Evolutionary conservation across 1,140 invertebrate genomes (phyloP).

Genomic region (Matsumurasca onukii): DNA sequence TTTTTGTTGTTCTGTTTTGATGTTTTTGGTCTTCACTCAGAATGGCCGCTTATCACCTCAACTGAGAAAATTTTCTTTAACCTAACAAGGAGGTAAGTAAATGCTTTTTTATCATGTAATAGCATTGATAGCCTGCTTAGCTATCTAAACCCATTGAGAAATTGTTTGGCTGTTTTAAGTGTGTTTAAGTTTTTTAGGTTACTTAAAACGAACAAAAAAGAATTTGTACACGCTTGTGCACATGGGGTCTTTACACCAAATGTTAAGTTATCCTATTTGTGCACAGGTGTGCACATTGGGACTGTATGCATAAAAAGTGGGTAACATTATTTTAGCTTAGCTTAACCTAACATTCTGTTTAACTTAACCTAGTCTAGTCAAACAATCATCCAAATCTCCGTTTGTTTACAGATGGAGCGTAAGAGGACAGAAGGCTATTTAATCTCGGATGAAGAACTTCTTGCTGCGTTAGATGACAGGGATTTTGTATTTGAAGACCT

Average conservation of each 20-base stretch:
- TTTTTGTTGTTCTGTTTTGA: conserved; percentile 3
- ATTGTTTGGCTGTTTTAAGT: background rate
- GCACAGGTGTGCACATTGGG: conserved; percentile 20
- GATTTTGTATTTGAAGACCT: conserved; percentile 24
- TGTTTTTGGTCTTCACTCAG: conserved; percentile 10
- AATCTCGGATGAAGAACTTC: conserved; percentile 19
- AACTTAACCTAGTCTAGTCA: conserved; percentile 15
- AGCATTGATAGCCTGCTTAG: background rate
- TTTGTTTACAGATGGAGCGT: conserved; percentile 13
- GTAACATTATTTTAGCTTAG: conserved; percentile 7
- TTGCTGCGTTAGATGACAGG: conserved; percentile 12
- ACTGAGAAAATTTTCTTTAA: background rate
- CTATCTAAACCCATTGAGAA: background rate
- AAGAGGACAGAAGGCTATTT: background rate
- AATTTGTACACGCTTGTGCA: conserved; percentile 11
- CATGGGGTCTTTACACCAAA: conserved; percentile 8
- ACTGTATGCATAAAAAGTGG: conserved; percentile 13
- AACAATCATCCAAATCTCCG: background rate
- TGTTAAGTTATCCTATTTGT: background rate
- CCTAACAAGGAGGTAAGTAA: conserved; percentile 7
- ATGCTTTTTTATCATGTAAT: conserved; percentile 1
- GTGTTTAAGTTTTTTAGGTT: background rate
- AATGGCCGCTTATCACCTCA: background rate
- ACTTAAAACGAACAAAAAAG: background rate
- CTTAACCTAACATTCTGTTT: conserved; percentile 10